These are phyloP conservation scores for Pseudomyrmex pallidus DNA, from an alignment of 1,140 invertebrate species.

Conservation along the genomic window DNA sequence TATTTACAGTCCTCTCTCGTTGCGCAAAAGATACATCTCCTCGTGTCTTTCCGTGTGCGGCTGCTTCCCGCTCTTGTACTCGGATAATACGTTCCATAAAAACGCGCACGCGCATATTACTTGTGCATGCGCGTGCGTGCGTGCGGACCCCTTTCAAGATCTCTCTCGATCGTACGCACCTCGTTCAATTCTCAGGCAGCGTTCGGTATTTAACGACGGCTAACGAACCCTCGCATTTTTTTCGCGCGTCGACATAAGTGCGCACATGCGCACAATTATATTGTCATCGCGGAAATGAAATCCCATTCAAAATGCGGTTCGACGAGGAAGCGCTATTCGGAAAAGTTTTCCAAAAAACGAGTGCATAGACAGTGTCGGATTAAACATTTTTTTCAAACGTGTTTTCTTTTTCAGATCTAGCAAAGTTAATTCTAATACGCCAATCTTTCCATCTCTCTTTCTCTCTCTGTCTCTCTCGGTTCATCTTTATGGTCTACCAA, in stretches of 20 bases:
- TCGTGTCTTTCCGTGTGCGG: conserved; percentile 38
- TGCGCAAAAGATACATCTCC: conserved; percentile 53
- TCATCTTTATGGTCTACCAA: conserved; percentile 12
- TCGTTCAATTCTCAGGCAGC: conserved; percentile 53
- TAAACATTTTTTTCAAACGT: neutral
- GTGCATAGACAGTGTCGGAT: neutral
- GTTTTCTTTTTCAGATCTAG: neutral
- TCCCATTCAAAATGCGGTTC: neutral
- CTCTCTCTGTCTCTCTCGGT: neutral
- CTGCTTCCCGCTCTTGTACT: conserved; percentile 55
- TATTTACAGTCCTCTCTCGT: conserved; percentile 45
- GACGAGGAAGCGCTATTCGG: conserved; percentile 2
- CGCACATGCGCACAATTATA: conserved; percentile 36
- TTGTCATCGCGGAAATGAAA: neutral
- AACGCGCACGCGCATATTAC: conserved; percentile 60
- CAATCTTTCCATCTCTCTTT: conserved; percentile 11
- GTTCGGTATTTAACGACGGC: conserved; percentile 50
- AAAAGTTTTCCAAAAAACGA: conserved; percentile 18
- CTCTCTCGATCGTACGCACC: conserved; percentile 54
- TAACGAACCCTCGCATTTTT: conserved; percentile 39
- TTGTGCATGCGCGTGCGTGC: conserved; percentile 24
- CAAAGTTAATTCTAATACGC: conserved; percentile 5
- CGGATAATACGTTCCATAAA: conserved; percentile 69
- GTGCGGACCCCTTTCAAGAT: conserved; percentile 34
- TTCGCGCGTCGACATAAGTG: neutral